phyloP scores from a whole-genome alignment of 2,113 vertebrate species.

The Onychostruthus taczanowskii region DNA sequence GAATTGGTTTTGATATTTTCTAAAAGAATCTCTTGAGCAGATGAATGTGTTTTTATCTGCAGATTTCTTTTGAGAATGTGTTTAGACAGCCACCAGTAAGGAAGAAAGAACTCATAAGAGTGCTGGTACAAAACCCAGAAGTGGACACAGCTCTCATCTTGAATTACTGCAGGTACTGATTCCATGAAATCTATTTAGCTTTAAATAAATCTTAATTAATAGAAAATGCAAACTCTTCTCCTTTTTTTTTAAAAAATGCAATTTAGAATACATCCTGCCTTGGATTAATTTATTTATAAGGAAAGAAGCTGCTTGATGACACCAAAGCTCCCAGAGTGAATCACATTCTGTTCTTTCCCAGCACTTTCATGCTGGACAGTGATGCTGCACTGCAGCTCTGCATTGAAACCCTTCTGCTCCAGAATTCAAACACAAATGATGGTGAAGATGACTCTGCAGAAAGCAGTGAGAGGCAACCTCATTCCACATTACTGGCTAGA shows the following conservation, averaged over 20 bases:
- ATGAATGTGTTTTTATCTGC: slow-evolving; percentile 14
- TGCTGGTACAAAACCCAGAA: slow-evolving; percentile 82
- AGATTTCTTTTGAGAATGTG: slow-evolving; percentile 94
- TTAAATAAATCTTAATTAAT: background rate
- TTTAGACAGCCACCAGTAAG: slow-evolving; percentile 84
- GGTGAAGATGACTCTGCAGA: slow-evolving; percentile 45
- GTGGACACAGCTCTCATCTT: slow-evolving; percentile 84
- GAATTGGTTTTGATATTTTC: background rate
- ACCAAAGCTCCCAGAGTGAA: background rate
- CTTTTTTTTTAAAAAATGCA: background rate
- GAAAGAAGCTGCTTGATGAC: background rate
- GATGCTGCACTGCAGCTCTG: slow-evolving; percentile 86
- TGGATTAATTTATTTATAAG: background rate
- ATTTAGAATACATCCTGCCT: background rate
- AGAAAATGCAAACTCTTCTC: background rate
- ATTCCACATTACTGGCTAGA: slow-evolving; percentile 70
- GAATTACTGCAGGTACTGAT: slow-evolving; percentile 88
- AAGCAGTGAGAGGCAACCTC: slow-evolving; percentile 2
- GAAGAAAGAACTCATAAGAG: slow-evolving; percentile 85
- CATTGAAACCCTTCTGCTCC: slow-evolving; percentile 87
- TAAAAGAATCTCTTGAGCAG: background rate
- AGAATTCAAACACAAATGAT: slow-evolving; percentile 51
- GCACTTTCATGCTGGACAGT: slow-evolving; percentile 84
- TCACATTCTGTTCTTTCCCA: slow-evolving; percentile 29
- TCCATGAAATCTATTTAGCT: background rate